Evolutionary conservation across 2,888 invertebrate species (phyloP).

Genomic region (Drosophila atripex): DNA sequence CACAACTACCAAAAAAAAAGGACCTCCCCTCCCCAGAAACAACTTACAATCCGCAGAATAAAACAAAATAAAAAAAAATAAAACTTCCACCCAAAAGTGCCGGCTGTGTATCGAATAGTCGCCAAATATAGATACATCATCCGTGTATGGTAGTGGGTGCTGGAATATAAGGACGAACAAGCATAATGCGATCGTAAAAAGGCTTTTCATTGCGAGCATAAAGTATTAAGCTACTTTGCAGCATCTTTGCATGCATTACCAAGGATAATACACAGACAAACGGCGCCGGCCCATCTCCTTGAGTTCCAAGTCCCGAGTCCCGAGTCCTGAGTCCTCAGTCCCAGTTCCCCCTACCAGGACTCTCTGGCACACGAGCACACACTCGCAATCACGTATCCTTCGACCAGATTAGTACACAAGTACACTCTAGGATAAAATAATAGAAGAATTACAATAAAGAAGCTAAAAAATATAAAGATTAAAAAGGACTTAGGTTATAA

Average conservation of each 20-base stretch:
- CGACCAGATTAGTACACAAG: slow-evolving; percentile 12
- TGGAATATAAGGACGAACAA: slow-evolving; percentile 75
- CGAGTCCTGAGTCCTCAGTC: not conserved
- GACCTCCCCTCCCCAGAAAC: no score
- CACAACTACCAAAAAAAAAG: no score
- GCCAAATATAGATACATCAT: slow-evolving; percentile 22
- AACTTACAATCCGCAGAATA: not conserved
- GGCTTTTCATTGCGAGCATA: slow-evolving; percentile 80
- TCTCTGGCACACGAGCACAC: slow-evolving; percentile 5
- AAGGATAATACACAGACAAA: slow-evolving; percentile 73
- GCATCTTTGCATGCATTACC: slow-evolving; percentile 79
- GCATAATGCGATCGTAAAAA: slow-evolving; percentile 82
- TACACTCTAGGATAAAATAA: not conserved
- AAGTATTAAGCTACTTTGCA: slow-evolving; percentile 82
- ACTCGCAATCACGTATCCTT: slow-evolving; percentile 18
- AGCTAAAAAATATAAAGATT: no score
- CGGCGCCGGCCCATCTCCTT: slow-evolving; percentile 25
- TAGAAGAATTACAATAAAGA: not conserved
- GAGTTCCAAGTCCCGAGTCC: no score
- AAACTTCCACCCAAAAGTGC: not conserved
- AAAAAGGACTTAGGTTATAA: not conserved
- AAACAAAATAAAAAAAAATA: not conserved
- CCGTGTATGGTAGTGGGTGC: slow-evolving; percentile 40
- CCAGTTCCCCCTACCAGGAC: not conserved
- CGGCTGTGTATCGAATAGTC: slow-evolving; percentile 59